Base-by-base conservation (phyloP, 2,888 invertebrate genomes). In the Caenorhabditis sp. region DNA sequence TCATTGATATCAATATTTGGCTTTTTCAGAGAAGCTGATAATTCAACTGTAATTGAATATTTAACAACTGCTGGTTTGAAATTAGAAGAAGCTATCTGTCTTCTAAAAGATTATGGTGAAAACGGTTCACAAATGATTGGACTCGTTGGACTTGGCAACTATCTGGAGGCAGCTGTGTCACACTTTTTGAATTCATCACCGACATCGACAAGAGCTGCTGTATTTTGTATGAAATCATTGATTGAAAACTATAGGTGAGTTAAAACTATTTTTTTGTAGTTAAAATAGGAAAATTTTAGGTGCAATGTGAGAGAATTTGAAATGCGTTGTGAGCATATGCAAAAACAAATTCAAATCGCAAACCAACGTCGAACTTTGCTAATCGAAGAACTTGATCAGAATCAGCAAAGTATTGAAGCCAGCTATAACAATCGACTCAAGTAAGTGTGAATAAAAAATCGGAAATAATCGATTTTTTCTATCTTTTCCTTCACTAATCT, bases 371-470 rank as follows among this genome's bases (percentile, higher is more conserved):
- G 82, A 58, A 77, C 78, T 12, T 59, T 82, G 63, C 68, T 82
- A n/a, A 79, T 82, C 1, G 82, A 82, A 69, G 82, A 82, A 64
- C 63, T 82, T 14, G 82, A 82, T 43, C 78, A 81, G 43, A 82
- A 81, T 54, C 82, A 82, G 58, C 69, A 76, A 59, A 76, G 76
- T 63, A 81, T 82, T 57, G 82, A 82, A 62, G 79, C 79, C 31
- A 76, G 79, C 38, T 82, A 79, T 60, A 80, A 82, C 50, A 75
- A 75, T 67, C 52, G 78, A 59, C 54, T 80, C 36, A 66, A 72
- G 82, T 75, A 67, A 61, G 63, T 49, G n/a, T 64, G 26, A 17
- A 20, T 27, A 53, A 53, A 53, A 12, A 21, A 53, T 53, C 7
- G 5, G 7, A 38, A 38, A 25, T 59, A 14, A 38, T 14, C 7